These are phyloP conservation scores for Dicyrtoma fusca DNA, from an alignment of 2,888 invertebrate genomes.

Conservation along the genomic window DNA sequence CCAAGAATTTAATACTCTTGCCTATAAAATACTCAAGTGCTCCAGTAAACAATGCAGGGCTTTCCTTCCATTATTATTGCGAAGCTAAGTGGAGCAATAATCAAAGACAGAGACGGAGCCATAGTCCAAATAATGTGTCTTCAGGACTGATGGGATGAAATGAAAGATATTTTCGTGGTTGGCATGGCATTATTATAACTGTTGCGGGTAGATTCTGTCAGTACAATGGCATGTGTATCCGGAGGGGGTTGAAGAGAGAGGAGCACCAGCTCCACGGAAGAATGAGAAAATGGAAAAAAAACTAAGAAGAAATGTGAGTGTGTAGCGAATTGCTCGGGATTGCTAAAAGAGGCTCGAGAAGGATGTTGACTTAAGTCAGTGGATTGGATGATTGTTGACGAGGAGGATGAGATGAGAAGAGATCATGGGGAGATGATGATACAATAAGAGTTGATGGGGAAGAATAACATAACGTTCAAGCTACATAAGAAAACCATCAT, in stretches of 20 bases:
- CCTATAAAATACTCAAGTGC: slow-evolving; percentile 33
- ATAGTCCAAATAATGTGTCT: not conserved
- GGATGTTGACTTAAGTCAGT: slow-evolving; percentile 22
- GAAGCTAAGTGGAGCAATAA: slow-evolving; percentile 34
- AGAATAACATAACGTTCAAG: slow-evolving; percentile 39
- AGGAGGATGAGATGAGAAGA: slow-evolving; percentile 27
- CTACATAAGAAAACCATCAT: slow-evolving; percentile 38
- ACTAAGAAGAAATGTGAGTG: slow-evolving; percentile 2
- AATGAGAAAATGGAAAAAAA: not conserved
- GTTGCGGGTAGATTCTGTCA: no score
- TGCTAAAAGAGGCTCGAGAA: slow-evolving; percentile 18
- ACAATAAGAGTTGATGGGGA: slow-evolving; percentile 55
- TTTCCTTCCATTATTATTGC: slow-evolving; percentile 31
- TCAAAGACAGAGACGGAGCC: no score
- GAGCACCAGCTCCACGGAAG: not conserved
- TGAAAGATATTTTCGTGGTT: slow-evolving; percentile 34
- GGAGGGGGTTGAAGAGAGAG: not conserved
- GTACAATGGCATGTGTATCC: no score
- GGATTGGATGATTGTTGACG: slow-evolving; percentile 35
- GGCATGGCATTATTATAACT: slow-evolving; percentile 17
- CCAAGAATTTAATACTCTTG: slow-evolving; percentile 34
- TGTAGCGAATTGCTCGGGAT: not conserved
- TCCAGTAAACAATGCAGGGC: no score
- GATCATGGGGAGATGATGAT: slow-evolving; percentile 52
- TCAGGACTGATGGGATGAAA: slow-evolving; percentile 39